Conservation (phyloP, 92 coral and sea anemone genomes). For the Bergia sp. region DNA sequence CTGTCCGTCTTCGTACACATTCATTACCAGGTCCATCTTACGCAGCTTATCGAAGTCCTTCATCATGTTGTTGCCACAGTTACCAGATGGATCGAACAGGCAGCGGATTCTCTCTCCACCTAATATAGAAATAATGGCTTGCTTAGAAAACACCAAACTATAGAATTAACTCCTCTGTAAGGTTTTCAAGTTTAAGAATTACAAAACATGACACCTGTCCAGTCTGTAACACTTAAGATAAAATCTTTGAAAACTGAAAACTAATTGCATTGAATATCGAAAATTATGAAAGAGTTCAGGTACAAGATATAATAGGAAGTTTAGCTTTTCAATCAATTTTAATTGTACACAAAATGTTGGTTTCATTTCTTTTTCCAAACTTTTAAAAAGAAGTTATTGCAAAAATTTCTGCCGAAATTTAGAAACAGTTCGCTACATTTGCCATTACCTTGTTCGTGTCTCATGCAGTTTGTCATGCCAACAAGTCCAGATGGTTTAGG, state of each 20-base stretch:
- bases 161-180: too few relatives aligned
- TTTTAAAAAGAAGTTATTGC: too few relatives aligned
- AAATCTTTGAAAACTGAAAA: too few relatives aligned
- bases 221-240: background rate
- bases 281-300: background rate
- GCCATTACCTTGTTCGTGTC: conserved; percentile 61
- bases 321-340: too few relatives aligned
- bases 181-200: background rate
- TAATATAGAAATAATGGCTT: background rate
- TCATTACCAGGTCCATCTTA: conserved; percentile 76
- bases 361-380: too few relatives aligned
- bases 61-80: conserved; percentile 44
- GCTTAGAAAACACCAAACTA: background rate
- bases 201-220: background rate
- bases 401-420: background rate
- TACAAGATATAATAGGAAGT: background rate
- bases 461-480: conserved; percentile 87
- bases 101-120: conserved; percentile 88
- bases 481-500: conserved; percentile 68
- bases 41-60: conserved; percentile 54
- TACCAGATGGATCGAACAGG: conserved; percentile 59
- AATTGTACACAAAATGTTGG: too few relatives aligned
- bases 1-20: conserved; percentile 62
- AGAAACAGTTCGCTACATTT: background rate
- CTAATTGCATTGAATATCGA: background rate